A percentile compares a stretch with the other conserved stretches of the same genome.
These are phyloP conservation scores for Montipora capitata DNA, from an alignment of 92 coral and sea anemone species.

Conservation along the genomic window DNA sequence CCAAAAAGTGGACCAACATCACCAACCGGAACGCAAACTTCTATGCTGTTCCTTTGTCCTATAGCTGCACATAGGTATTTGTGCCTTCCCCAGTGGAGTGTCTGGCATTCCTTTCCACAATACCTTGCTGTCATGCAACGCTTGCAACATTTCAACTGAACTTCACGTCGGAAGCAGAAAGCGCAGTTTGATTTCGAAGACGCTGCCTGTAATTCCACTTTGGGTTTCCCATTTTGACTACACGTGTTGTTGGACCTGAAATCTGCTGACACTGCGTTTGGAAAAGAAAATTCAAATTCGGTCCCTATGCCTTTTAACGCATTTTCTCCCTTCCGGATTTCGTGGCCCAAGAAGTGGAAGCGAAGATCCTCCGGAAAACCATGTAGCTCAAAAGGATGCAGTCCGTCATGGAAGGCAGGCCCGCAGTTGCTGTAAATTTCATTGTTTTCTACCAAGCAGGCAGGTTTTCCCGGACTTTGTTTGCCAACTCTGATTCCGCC, in stretches of 20 bases:
- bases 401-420: constrained; percentile 13
- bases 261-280: not conserved
- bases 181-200: not conserved
- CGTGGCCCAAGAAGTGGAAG: too few species aligned
- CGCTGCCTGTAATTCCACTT: not conserved
- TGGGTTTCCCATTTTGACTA: not conserved
- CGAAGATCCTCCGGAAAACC: constrained; percentile 2
- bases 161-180: constrained; percentile 1
- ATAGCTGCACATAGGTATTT: constrained; percentile 18
- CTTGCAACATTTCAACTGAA: not conserved
- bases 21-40: not conserved
- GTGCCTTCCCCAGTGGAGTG: constrained; percentile 37
- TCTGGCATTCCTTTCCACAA: constrained; percentile 46
- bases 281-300: not conserved
- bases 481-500: constrained; percentile 36
- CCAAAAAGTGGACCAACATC: too few species aligned
- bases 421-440: constrained; percentile 37
- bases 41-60: constrained; percentile 9
- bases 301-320: not conserved
- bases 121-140: constrained; percentile 16
- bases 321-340: too few species aligned
- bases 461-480: not conserved
- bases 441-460: constrained; percentile 32
- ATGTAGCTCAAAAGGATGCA: not conserved
- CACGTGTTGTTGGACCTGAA: constrained; percentile 7